Conservation (phyloP, 2,113 vertebrate genomes). For the Progne subis region DNA sequence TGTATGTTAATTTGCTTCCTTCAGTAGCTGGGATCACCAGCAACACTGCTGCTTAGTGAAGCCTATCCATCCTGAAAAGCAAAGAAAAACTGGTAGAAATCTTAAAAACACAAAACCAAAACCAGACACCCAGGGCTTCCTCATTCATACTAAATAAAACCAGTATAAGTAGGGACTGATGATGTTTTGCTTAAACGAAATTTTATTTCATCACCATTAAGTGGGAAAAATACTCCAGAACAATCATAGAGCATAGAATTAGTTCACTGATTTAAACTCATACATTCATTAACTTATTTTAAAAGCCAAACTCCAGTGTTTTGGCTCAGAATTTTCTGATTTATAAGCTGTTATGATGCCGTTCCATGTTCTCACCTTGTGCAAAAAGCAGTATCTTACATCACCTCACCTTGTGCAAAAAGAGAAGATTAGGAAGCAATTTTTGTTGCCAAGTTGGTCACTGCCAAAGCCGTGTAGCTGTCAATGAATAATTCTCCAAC, state of each 20-base stretch:
- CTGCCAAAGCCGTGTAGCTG: background rate
- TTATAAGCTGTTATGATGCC: background rate
- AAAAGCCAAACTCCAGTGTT: background rate
- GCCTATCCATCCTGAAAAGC: background rate
- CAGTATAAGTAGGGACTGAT: background rate
- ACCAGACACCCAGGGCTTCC: background rate
- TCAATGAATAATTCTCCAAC: background rate
- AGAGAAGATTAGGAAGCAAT: background rate
- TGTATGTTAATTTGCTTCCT: conserved; percentile 26
- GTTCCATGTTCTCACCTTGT: background rate
- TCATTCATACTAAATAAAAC: background rate
- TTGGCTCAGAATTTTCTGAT: background rate
- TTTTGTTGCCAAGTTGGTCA: background rate
- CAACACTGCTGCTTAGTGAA: background rate
- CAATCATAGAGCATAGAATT: background rate
- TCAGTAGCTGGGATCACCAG: background rate
- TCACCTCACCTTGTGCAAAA: background rate
- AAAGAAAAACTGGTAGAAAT: background rate
- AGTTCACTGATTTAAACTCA: background rate
- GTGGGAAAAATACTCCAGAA: background rate
- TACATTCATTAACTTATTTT: background rate
- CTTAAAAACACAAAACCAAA: background rate
- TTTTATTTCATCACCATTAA: background rate
- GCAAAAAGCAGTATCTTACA: background rate
- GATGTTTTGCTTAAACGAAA: conserved; percentile 41